Conservation (phyloP, 2,113 vertebrate species). For the Pheucticus melanocephalus region DNA sequence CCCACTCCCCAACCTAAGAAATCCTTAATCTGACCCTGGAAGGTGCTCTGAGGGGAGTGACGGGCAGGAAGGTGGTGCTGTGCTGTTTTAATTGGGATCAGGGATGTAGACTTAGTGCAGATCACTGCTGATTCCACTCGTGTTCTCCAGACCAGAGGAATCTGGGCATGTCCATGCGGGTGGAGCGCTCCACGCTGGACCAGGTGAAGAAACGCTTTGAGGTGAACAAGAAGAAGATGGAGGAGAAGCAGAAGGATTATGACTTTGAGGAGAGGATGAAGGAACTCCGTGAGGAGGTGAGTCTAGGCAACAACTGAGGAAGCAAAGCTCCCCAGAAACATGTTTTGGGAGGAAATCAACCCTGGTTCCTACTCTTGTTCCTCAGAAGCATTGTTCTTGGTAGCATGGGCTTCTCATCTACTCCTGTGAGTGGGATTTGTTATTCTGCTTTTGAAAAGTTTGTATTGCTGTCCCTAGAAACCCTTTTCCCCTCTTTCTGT, state of each 20-base stretch:
- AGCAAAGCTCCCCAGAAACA: not conserved
- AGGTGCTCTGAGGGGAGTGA: not conserved
- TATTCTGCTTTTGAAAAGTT: not conserved
- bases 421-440: not conserved
- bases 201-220: constrained; percentile 98
- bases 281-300: constrained; percentile 93
- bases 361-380: not conserved
- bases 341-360: not conserved
- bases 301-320: not conserved
- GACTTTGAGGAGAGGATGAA: constrained; percentile 99
- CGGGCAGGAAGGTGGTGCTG: not conserved
- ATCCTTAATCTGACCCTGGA: not conserved
- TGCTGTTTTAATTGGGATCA: not conserved
- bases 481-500: not conserved
- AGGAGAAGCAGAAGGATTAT: constrained; percentile 98
- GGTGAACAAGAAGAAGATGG: constrained; percentile 96
- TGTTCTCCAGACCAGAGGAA: constrained; percentile 89
- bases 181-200: constrained; percentile 94
- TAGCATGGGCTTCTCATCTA: not conserved
- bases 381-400: not conserved
- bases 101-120: not conserved
- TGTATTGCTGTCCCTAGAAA: not conserved
- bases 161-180: constrained; percentile 97
- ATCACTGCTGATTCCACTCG: not conserved
- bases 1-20: not conserved